Evolutionary conservation across 2,113 vertebrate species (phyloP), one percentile per base, ranked within the genome.

Genomic region (Pycnonotus jocosus): DNA sequence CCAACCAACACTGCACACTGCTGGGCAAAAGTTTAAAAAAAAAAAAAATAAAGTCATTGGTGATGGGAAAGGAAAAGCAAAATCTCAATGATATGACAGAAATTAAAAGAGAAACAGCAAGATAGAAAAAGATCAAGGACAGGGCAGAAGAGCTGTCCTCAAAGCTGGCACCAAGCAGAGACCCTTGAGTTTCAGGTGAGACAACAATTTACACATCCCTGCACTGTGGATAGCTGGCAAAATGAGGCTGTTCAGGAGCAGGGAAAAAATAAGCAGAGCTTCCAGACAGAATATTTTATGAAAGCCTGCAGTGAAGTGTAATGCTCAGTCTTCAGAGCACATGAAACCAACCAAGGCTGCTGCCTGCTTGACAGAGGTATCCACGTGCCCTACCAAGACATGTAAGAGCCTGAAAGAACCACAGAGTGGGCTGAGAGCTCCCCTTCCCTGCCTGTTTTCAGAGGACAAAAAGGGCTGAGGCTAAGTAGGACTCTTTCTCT

Each of bases 121-220:
- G 51, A 74, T 50, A 50, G n/a, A 74, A 87, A 47, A 9, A 71
- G 7, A 71, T 57, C 51, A 66, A 81, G 57, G 38, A 9, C 64
- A 61, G 9, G 50, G 65, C 11, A 38, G 23, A 74, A 58, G 4
- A 68, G 35, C 3, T 60, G 48, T 47, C 15, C 48, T 72, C 66
- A 24, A 1, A 1, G 53, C 19, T 1, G 1, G 33, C 33, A 56
- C 19, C 0, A 0, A 71, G 69, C 18, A 90, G 56, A 53, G 21
- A 42, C 6, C 11, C 51, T 73, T 89, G 30, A 33, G 21, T 33
- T 65, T 69, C 60, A 42, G 21, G 23, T 56, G 53, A 73, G n/a
- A 62, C 7, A 61, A 21, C 44, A 38, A 12, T 51, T 78, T 72
- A 30, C 15, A 62, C 47, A 33, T 25, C 7, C 9, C 24, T 86